Conservation (phyloP, 2,888 invertebrate genomes). For the Saturnia japonica region DNA sequence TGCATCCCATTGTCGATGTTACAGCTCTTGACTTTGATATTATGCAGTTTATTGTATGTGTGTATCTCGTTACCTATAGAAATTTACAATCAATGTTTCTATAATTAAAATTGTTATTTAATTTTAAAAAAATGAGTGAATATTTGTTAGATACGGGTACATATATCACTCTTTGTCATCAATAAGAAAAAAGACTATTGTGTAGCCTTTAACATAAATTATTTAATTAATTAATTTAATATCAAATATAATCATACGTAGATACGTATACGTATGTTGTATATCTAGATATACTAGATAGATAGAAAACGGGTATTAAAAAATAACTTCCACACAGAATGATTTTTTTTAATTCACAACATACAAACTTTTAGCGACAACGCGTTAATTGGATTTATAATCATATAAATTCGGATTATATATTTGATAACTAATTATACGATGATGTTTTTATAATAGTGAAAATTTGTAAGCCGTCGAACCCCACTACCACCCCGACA, state of each 20-base stretch:
- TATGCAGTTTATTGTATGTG: conserved; percentile 32
- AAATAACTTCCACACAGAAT: neutral
- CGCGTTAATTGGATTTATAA: neutral
- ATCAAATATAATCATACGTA: too few relatives aligned
- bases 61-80: conserved; percentile 9
- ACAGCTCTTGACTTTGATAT: conserved; percentile 45
- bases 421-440: conserved; percentile 17
- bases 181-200: neutral
- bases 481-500: conserved; percentile 21
- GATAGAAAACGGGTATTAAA: neutral
- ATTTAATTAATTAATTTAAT: too few relatives aligned
- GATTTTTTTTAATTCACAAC: neutral
- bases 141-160: neutral
- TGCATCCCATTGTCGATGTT: conserved; percentile 42
- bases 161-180: neutral
- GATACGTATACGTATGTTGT: too few relatives aligned
- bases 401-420: neutral
- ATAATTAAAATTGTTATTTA: neutral
- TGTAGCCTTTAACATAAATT: neutral
- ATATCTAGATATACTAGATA: neutral
- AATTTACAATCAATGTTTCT: conserved; percentile 16
- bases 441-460: conserved; percentile 26
- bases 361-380: neutral
- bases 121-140: neutral
- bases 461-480: conserved; percentile 26